Evolutionary conservation across 2,888 invertebrate genomes (phyloP).

Genomic region (Phalera bucephala): DNA sequence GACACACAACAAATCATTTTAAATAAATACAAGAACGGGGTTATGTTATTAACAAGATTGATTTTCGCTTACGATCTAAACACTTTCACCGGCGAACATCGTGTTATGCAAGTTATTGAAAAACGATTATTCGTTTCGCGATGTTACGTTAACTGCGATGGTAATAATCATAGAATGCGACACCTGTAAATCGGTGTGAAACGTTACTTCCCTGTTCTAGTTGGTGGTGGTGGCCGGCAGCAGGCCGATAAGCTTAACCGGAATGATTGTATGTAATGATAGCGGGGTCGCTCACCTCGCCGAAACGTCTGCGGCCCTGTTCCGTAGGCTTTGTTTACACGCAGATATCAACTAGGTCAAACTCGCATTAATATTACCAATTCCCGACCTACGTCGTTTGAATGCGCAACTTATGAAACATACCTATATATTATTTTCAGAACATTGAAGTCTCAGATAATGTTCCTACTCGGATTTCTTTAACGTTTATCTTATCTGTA

Average conservation of each 20-base stretch:
- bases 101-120: not conserved
- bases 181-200: conserved; percentile 37
- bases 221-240: conserved; percentile 36
- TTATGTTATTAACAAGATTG: no score
- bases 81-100: not conserved
- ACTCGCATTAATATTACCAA: conserved; percentile 19
- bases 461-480: not conserved
- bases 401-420: not conserved
- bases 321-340: conserved; percentile 56
- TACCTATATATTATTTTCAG: not conserved
- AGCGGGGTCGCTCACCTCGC: conserved; percentile 72
- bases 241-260: conserved; percentile 59
- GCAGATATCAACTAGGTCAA: conserved; percentile 53
- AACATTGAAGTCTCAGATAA: not conserved
- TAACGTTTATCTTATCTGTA: not conserved
- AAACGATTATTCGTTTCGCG: conserved; percentile 2
- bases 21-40: no score
- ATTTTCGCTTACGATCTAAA: not conserved
- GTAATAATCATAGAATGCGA: conserved; percentile 4
- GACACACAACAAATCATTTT: not conserved
- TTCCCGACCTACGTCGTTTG: not conserved
- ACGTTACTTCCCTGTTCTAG: conserved; percentile 58
- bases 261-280: conserved; percentile 61
- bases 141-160: conserved; percentile 4
- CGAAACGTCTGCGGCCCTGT: conserved; percentile 68